A percentile compares a stretch with the other conserved stretches of the same genome.
Conservation (phyloP, 2,888 invertebrate genomes). For the Anticlea derivata region DNA sequence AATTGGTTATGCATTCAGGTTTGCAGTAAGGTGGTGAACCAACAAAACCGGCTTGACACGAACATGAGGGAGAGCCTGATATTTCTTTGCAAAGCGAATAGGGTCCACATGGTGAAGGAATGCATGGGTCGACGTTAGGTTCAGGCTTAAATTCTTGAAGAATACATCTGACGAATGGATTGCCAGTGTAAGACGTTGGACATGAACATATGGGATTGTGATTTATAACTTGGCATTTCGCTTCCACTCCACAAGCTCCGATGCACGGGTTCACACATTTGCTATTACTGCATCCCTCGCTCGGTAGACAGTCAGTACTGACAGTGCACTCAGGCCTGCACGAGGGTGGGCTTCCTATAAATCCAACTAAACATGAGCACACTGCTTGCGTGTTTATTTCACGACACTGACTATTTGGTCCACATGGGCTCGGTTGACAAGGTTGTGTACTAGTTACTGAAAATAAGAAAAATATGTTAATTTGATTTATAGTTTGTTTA, state of each 20-base stretch:
- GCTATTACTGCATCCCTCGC: slow-evolving; percentile 90
- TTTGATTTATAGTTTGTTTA: slow-evolving; percentile 3
- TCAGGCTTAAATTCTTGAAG: slow-evolving; percentile 74
- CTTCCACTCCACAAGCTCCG: slow-evolving; percentile 90
- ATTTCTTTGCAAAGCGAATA: slow-evolving; percentile 88
- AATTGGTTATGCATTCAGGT: slow-evolving; percentile 91
- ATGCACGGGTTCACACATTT: slow-evolving; percentile 93
- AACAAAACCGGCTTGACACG: slow-evolving; percentile 86
- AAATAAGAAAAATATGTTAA: slow-evolving; percentile 42
- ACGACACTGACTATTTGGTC: slow-evolving; percentile 90
- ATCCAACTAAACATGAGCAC: slow-evolving; percentile 88
- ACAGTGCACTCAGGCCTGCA: slow-evolving; percentile 91
- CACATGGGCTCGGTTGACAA: slow-evolving; percentile 87
- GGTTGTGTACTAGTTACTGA: slow-evolving; percentile 63
- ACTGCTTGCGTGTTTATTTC: slow-evolving; percentile 88
- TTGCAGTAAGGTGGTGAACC: slow-evolving; percentile 90
- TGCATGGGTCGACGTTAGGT: slow-evolving; percentile 85
- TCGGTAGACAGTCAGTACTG: slow-evolving; percentile 89
- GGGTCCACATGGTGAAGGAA: slow-evolving; percentile 92
- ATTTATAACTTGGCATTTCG: slow-evolving; percentile 90
- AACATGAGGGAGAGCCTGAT: slow-evolving; percentile 88
- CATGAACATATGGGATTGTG: slow-evolving; percentile 93
- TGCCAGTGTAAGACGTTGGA: slow-evolving; percentile 86
- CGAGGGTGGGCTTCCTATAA: slow-evolving; percentile 89
- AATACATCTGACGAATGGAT: slow-evolving; percentile 89